Evolutionary conservation across 1,140 invertebrate species (phyloP), one percentile per base, ranked within the genome.

Genomic region (Chelonus insularis): DNA sequence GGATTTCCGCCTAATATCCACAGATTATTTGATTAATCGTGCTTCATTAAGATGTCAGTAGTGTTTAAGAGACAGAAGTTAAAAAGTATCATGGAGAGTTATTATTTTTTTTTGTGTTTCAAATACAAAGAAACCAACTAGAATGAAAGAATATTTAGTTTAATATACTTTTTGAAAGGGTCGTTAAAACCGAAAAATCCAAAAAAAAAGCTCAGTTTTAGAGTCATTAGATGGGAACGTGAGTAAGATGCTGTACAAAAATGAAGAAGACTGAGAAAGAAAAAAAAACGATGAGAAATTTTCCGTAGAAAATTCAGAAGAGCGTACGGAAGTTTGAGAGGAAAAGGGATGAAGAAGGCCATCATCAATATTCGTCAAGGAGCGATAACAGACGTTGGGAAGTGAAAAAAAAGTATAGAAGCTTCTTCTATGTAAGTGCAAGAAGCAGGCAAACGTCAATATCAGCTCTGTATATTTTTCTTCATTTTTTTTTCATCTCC

Each of bases 311-410:
- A 16, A 16, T 43, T 7, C 23, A 18, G 58, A 18, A 41, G 1
- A 14, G 23, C 18, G 1, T n/a, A 14, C 18, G 23, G 32, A 36
- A 21, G 16, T 7, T 20, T 23, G n/a, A 41, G 25, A 48, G n/a
- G 11, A 58, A 39, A 57, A 51, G 21, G 54, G 54, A 39, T 36
- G 21, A 61, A 36, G 36, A 34, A 29, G 21, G 41, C 11, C 23
- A 58, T 67, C 66, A 67, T 64, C 62, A 67, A 64, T 67, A 67
- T 54, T 60, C 59, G 62, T 67, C 59, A 29, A 60, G 37, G 6
- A 57, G 57, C 57, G 62, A 64, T 67, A 62, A 57, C 56, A 21
- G 52, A 41, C 58, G 20, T 29, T 48, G 43, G 45, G 18, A 57
- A 41, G 43, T 39, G 51, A 41, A 20, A 39, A 37, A 32, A 51